A percentile compares a stretch with the other conserved stretches of the same genome.
phyloP scores from a whole-genome alignment of 1,140 invertebrate species.

The Zaprionus africanus region DNA sequence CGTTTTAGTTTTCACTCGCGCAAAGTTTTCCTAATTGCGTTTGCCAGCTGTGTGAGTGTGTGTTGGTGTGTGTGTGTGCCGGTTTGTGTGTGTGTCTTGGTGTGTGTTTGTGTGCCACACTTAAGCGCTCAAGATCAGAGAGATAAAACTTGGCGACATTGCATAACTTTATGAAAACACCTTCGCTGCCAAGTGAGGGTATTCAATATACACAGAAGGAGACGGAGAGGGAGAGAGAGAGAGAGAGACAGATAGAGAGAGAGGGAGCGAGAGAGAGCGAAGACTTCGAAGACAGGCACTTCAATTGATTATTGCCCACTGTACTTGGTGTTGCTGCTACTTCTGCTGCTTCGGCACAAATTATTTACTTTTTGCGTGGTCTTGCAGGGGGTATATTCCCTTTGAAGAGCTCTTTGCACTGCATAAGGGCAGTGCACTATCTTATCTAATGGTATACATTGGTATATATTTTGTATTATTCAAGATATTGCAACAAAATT shows the following conservation, averaged over 20 bases:
- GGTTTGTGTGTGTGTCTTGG: not conserved
- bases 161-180: slow-evolving; percentile 8
- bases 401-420: not conserved
- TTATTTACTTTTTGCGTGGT: slow-evolving; percentile 68
- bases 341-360: slow-evolving; percentile 54
- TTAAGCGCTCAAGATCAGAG: slow-evolving; percentile 3
- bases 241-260: too few relatives aligned
- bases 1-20: slow-evolving; percentile 5
- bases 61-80: not conserved
- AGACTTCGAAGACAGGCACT: slow-evolving; percentile 66
- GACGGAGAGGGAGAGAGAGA: not conserved
- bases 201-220: slow-evolving; percentile 14
- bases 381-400: not conserved
- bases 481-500: too few relatives aligned
- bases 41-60: not conserved
- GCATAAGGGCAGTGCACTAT: too few relatives aligned
- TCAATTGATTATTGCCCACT: slow-evolving; percentile 75
- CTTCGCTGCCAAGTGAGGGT: slow-evolving; percentile 12
- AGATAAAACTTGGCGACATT: not conserved
- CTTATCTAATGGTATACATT: too few relatives aligned
- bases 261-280: not conserved
- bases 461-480: too few relatives aligned
- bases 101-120: slow-evolving; percentile 3
- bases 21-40: slow-evolving; percentile 1
- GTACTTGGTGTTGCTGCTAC: slow-evolving; percentile 22